Evolutionary conservation across 2,888 invertebrate genomes (phyloP), one percentile per base, ranked within the genome.

Genomic region (Clostera curtula): DNA sequence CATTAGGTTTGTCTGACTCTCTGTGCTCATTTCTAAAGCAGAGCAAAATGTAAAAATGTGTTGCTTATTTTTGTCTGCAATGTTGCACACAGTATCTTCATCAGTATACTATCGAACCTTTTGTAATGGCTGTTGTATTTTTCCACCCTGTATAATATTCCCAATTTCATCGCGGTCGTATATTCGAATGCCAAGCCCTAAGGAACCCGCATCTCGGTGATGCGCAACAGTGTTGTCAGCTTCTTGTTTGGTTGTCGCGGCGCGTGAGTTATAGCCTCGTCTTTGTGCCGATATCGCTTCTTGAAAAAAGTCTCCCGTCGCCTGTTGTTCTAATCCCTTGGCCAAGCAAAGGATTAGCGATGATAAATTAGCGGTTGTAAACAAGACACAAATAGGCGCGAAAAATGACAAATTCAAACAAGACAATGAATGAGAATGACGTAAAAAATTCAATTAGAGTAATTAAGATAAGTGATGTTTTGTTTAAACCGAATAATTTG

Each of bases 231-330:
- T 4, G 14, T 2, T 15, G 23, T 6, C 15, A 15, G 15, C 15
- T 23, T 9, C n/a, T 55, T 62, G 59, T 62, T 62, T 64, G 62
- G 59, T 56, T 58, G 55, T 48, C 36, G 34, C 36, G 35, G 36
- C 31, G 33, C n/a, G 33, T 39, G 37, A 40, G 31, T 41, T 46
- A 34, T 31, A 36, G 49, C 36, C 29, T 38, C 15, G 45, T 37
- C 45, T 43, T 65, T 67, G 67, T 59, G 47, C 44, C 51, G 53
- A 59, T 68, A 66, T 60, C 58, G 43, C 36, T 40, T 53, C 51
- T 57, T 55, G 55, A 66, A 66, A 61, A 65, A 67, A 60, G 40
- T 45, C 38, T 43, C 49, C 36, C 52, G 44, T 54, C 56, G 46
- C 23, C 47, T 50, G 47, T 41, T 49, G 33, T 38, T 47, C 45